Evolutionary conservation across 2,888 invertebrate genomes (phyloP), one percentile per base, ranked within the genome.

Genomic region (Chydorus sphaericus): DNA sequence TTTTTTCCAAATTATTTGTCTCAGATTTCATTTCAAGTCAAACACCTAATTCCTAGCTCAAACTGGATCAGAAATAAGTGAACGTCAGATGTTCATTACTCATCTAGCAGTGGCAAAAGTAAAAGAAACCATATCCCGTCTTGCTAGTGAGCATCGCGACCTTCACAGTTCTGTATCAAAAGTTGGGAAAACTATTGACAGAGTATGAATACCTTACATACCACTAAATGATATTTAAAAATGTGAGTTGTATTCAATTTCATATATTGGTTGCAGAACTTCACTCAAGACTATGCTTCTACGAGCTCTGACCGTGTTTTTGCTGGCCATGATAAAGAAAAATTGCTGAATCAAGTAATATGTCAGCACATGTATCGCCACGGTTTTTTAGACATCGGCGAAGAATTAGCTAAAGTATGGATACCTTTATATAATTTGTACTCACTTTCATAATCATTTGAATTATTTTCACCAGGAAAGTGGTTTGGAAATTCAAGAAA

Each of bases 131-230:
- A 80, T 89, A 0, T 82, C 84, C 61, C 79, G 85, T 66, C 74
- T 93, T 63, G 85, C 90, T 1, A 80, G 85, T 58, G 92, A 93
- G 71, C 89, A 90, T 66, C 76, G 88, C 62, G 77, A 77, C 59
- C 73, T 89, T 16, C 91, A 92, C 66, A 78, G 81, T 62, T 77
- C 81, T 5, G 77, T 80, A 4, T 96, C 96, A 0, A 87, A 91
- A 76, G 90, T 96, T 51, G 97, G 97, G 53, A 97, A 96, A 73
- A 85, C 90, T 1, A 89, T 98, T 63, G 97, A 98, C 69, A 81
- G 91, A 65, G 77, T 77, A 64, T 64, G 66, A 57, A 57, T 10
- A 5, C 18, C 28, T 26, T 10, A 26, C 14, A 23, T 52, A 16
- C 31, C 3, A 37, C 16, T 30, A n/a, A n/a, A 38, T 57, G 5